Evolutionary conservation across 1,140 invertebrate species (phyloP).

Genomic region (Samia ricini): DNA sequence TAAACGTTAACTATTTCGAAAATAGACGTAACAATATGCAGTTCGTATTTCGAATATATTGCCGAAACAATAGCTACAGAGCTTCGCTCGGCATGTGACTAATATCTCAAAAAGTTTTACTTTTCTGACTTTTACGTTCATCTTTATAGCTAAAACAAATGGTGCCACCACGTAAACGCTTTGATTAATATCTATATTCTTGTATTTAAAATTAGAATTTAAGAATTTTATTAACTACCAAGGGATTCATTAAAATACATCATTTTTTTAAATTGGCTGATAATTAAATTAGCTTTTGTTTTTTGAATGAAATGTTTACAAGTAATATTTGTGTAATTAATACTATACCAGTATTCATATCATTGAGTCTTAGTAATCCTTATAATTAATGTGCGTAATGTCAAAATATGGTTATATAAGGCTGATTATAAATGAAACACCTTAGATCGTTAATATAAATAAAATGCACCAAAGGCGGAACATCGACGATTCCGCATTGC

Average conservation of each 20-base stretch:
- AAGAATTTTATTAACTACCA: not conserved
- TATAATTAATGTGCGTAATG: not conserved
- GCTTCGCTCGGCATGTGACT: constrained; percentile 43
- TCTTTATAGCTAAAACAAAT: constrained; percentile 34
- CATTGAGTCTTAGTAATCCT: not conserved
- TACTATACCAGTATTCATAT: not conserved
- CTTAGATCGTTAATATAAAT: constrained; percentile 12
- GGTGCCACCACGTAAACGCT: constrained; percentile 18
- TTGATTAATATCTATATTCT: constrained; percentile 18
- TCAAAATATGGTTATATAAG: not conserved
- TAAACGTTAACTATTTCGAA: constrained; percentile 48
- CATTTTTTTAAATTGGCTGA: too few relatives aligned
- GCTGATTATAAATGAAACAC: not conserved
- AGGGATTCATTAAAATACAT: too few relatives aligned
- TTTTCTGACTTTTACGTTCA: constrained; percentile 30
- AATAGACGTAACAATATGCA: constrained; percentile 50
- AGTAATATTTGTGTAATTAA: not conserved
- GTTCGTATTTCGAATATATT: constrained; percentile 53
- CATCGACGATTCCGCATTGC: constrained; percentile 31
- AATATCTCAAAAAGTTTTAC: constrained; percentile 55
- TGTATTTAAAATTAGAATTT: constrained; percentile 6
- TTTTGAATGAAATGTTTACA: too few relatives aligned
- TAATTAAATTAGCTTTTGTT: too few relatives aligned
- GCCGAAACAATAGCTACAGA: constrained; percentile 55
- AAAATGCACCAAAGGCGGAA: constrained; percentile 27